Percentiles rank a stretch among this genome's conserved stretches.
Evolutionary conservation across 2,888 invertebrate species (phyloP).

Genomic region (Brachyptera risi): DNA sequence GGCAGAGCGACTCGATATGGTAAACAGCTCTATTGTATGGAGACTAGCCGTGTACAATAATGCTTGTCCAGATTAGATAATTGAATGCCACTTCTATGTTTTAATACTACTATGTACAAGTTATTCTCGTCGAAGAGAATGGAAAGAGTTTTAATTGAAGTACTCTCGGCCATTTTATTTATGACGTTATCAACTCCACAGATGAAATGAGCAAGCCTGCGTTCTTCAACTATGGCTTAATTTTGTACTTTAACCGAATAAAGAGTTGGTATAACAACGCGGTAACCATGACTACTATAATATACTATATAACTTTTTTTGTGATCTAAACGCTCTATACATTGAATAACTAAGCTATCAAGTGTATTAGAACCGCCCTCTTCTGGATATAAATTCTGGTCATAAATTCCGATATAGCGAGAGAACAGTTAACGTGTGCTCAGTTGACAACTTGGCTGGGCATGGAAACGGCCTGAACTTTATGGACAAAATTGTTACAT

Average conservation of each 20-base stretch:
- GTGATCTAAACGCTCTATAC: neutral
- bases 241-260: constrained; percentile 4
- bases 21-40: too few species aligned
- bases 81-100: too few species aligned
- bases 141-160: neutral
- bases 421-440: constrained; percentile 27
- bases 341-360: constrained; percentile 22
- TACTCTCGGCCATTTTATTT: neutral
- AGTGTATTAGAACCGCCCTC: constrained; percentile 23
- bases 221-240: constrained; percentile 8
- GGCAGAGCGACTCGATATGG: too few species aligned
- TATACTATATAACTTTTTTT: neutral
- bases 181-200: neutral
- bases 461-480: constrained; percentile 12
- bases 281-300: neutral
- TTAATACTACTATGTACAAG: too few species aligned
- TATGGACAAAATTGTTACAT: constrained; percentile 31
- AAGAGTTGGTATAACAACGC: neutral
- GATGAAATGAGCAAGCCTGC: neutral
- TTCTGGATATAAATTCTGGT: constrained; percentile 29
- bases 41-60: too few species aligned
- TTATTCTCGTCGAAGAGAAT: too few species aligned
- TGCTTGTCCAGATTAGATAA: too few species aligned
- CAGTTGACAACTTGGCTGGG: constrained; percentile 28
- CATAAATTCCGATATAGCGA: constrained; percentile 30